Evolutionary conservation across 2,888 invertebrate genomes (phyloP), one percentile per base, ranked within the genome.

Genomic region (Diadegma fenestrale): DNA sequence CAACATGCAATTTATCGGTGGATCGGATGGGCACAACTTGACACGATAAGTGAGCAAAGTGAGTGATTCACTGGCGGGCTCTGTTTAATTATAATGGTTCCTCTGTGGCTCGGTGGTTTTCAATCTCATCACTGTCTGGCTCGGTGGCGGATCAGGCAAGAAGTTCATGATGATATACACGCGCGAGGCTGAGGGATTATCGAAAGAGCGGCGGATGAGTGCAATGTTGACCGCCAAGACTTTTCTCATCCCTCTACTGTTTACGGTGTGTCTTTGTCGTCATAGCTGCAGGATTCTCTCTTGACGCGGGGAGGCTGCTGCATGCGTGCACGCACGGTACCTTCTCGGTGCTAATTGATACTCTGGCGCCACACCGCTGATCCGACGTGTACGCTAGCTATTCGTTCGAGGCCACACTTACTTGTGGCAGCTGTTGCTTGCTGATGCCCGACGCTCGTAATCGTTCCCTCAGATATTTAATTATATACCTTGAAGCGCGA

Each of bases 41-140:
- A 80, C 79, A 63, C 75, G 73, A 68, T 77, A 82, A 84, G 78
- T 80, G 84, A 82, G 81, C 68, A 45, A 66, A 80, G 79, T 58
- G 66, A 77, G 77, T 84, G 80, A 84, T 82, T 82, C 73, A 68
- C 79, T 72, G 78, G 71, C 66, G 43, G 33, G 41, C 22, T 26
- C 58, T 80, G 75, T 64, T 87, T 85, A 83, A 87, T 85, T 87
- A 85, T 75, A 87, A 85, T 83, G 66, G 81, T 87, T 82, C 75
- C 80, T 76, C 10, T n/a, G n/a, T n/a, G 69, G 73, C 72, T 75
- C 69, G 68, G 43, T 48, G 72, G 77, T 77, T 80, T 87, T 85
- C 80, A 85, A 82, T 77, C 82, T 84, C 86, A 77, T 84, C 77
- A 80, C 82, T 83, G 82, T 87, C 86, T 73, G 54, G 84, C 76